A percentile compares a stretch with the other conserved stretches of the same genome.
Conservation (phyloP, 2,113 vertebrate genomes). For the Carlito syrichta region DNA sequence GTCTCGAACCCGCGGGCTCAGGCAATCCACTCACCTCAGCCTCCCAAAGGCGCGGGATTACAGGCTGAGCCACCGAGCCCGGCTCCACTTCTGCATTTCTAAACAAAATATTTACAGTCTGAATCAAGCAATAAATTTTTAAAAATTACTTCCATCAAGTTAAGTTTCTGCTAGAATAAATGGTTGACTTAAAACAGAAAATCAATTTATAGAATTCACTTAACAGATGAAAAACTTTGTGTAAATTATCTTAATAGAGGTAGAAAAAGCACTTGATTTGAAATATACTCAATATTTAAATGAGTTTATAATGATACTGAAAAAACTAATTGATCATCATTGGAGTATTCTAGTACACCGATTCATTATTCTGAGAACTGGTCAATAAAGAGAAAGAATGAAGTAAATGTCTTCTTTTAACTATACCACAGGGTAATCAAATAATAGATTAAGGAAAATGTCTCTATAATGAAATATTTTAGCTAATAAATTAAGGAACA, state of each 20-base stretch:
- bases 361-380: not conserved
- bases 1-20: too few relatives aligned
- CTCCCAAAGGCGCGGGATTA: too few relatives aligned
- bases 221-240: not conserved
- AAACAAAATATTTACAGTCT: constrained; percentile 7
- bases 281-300: constrained; percentile 19
- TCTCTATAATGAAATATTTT: not conserved
- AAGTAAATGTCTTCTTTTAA: constrained; percentile 10
- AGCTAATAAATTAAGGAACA: not conserved
- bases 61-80: too few relatives aligned
- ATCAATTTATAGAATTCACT: not conserved
- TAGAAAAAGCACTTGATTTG: not conserved
- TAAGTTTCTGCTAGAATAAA: not conserved
- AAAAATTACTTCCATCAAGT: not conserved
- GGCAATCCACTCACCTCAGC: too few relatives aligned
- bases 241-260: not conserved
- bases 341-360: not conserved
- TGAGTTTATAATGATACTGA: not conserved
- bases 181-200: constrained; percentile 14
- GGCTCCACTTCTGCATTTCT: too few relatives aligned
- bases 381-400: not conserved
- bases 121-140: not conserved
- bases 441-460: not conserved
- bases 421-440: not conserved
- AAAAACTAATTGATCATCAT: not conserved